A percentile compares a stretch with the other conserved stretches of the same genome.
Conservation (phyloP, 53 echinoderm and acorn worm genomes). For the Holothuria scabra region DNA sequence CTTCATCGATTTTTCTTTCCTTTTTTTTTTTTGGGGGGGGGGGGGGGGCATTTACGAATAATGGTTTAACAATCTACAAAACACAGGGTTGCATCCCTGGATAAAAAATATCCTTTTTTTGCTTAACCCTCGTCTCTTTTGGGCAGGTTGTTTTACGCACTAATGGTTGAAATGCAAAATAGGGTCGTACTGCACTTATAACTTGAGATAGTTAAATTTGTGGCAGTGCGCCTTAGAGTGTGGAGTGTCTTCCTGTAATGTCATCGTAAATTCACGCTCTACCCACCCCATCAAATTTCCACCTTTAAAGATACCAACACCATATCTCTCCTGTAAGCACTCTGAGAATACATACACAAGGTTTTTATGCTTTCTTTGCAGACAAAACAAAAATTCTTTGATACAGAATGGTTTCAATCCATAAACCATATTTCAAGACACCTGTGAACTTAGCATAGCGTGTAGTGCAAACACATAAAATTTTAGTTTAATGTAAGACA, state of each 20-base stretch:
- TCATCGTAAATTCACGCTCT: constrained; percentile 29
- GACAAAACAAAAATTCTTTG: constrained; percentile 35
- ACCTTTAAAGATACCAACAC: constrained; percentile 13
- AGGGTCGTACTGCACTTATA: too few species aligned
- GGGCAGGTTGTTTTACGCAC: too few species aligned
- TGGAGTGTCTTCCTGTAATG: constrained; percentile 9
- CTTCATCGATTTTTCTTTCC: too few species aligned
- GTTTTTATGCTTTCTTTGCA: constrained; percentile 41
- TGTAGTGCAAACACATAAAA: constrained; percentile 32
- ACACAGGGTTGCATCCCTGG: too few species aligned
- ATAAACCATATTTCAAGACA: constrained; percentile 34
- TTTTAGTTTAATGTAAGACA: constrained; percentile 33
- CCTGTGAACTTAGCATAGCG: constrained; percentile 40
- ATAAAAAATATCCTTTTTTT: too few species aligned
- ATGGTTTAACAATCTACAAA: too few species aligned
- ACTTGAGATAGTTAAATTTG: background rate
- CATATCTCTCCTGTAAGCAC: too few species aligned
- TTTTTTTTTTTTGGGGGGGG: too few species aligned
- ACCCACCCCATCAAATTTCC: background rate
- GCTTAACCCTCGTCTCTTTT: too few species aligned
- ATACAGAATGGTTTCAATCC: constrained; percentile 8
- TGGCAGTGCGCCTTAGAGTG: constrained; percentile 5
- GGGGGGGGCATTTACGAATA: too few species aligned
- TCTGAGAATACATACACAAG: background rate
- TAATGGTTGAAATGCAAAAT: too few species aligned